Conservation (phyloP, 2,888 invertebrate genomes). For the Dicyrtomina minuta region DNA sequence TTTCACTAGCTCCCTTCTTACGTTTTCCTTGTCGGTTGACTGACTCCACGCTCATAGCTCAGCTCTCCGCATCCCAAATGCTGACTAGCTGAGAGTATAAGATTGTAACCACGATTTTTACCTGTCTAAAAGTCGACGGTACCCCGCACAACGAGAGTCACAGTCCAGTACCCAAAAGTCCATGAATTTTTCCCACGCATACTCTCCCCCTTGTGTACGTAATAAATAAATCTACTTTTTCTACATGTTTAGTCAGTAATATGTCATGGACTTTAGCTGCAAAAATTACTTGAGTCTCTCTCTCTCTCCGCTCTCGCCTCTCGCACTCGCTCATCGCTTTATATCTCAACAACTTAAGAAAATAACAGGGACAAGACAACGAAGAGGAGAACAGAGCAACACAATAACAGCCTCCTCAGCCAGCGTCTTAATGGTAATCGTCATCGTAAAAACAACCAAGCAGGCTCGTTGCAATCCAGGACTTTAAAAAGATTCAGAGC, state of each 20-base stretch:
- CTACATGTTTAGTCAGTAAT: background rate
- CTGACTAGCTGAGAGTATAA: too few species aligned
- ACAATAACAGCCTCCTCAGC: slow-evolving; percentile 7
- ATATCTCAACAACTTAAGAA: too few species aligned
- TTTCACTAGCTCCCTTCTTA: slow-evolving; percentile 1
- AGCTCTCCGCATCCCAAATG: too few species aligned
- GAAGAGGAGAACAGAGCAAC: background rate
- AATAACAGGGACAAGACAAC: too few species aligned
- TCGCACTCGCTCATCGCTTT: too few species aligned
- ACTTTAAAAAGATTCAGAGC: too few species aligned
- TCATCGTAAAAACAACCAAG: slow-evolving; percentile 1
- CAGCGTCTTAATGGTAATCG: too few species aligned
- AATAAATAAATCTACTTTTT: background rate
- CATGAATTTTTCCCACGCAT: slow-evolving; percentile 27
- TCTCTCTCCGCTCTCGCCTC: too few species aligned
- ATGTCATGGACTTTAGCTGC: slow-evolving; percentile 8
- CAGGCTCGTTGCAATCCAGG: too few species aligned
- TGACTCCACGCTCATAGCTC: slow-evolving; percentile 8
- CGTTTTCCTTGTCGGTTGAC: slow-evolving; percentile 15
- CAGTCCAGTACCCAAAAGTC: slow-evolving; percentile 33
- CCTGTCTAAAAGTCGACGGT: slow-evolving; percentile 21
- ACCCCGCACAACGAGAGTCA: slow-evolving; percentile 25
- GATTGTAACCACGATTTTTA: slow-evolving; percentile 35
- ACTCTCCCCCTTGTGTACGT: background rate
- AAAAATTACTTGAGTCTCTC: slow-evolving; percentile 11